phyloP scores from a whole-genome alignment of 2,797 vertebrate species.

The Catostomus latipinnis region DNA sequence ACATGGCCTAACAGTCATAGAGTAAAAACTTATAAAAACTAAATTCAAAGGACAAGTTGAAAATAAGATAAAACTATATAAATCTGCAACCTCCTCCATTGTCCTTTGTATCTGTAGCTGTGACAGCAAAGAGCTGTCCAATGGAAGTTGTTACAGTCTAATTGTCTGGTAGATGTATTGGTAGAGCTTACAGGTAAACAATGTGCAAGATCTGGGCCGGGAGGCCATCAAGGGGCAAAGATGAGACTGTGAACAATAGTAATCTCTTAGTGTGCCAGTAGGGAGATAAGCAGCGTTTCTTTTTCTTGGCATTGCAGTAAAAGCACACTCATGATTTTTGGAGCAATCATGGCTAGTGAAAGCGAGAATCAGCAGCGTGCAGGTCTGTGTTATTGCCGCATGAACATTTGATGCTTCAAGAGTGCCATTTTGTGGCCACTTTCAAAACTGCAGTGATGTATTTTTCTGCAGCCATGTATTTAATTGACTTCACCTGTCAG shows the following conservation, averaged over 20 bases:
- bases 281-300: conserved; percentile 33
- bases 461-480: no score
- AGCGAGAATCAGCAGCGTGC: conserved; percentile 19
- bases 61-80: no score
- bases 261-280: conserved; percentile 29
- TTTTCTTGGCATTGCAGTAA: conserved; percentile 43
- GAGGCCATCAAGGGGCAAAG: conserved; percentile 32
- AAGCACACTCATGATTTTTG: conserved; percentile 23
- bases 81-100: conserved; percentile 20
- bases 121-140: conserved; percentile 19
- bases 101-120: conserved; percentile 32
- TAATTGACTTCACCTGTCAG: no score
- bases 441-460: conserved; percentile 25
- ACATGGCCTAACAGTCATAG: no score
- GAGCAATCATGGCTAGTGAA: conserved; percentile 18
- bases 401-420: conserved; percentile 57
- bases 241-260: conserved; percentile 42
- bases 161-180: neutral
- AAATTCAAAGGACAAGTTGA: conserved; percentile 1
- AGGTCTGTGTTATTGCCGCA: neutral
- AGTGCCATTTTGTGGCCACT: conserved; percentile 70
- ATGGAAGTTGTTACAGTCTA: conserved; percentile 26
- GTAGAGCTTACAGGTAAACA: conserved; percentile 11
- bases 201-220: neutral
- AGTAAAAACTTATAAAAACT: no score